These are phyloP conservation scores for Hoplostethus mediterraneus DNA, from an alignment of 2,797 vertebrate species.

Conservation along the genomic window DNA sequence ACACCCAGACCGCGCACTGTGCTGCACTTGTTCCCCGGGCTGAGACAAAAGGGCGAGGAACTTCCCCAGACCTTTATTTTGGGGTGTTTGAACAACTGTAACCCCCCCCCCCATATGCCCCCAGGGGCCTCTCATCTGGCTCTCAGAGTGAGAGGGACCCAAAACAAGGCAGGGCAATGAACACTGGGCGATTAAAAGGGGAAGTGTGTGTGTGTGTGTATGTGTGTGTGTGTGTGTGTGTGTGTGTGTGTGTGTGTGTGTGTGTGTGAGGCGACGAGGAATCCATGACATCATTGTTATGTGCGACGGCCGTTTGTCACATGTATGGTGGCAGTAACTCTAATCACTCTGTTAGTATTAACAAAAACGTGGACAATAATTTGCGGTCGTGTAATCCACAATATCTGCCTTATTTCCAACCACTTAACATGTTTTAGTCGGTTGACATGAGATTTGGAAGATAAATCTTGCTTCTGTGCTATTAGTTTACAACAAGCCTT, in stretches of 20 bases:
- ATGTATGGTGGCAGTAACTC: conserved; percentile 30
- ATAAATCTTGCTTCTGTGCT: conserved; percentile 39
- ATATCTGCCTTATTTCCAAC: conserved; percentile 12
- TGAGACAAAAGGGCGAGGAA: conserved; percentile 73
- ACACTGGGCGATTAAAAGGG: conserved; percentile 63
- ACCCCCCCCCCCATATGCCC: conserved; percentile 58
- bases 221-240: conserved; percentile 31
- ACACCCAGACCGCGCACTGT: conserved; percentile 72
- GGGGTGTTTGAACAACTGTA: conserved; percentile 83
- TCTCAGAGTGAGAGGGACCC: conserved; percentile 42
- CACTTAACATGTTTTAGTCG: conserved; percentile 1
- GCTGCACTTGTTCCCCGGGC: conserved; percentile 82
- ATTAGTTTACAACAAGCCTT: conserved; percentile 55
- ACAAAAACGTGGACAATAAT: neutral
- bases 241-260: conserved; percentile 38
- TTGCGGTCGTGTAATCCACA: neutral
- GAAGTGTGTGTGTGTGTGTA: conserved; percentile 26
- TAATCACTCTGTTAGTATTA: neutral
- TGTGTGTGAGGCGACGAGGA: conserved; percentile 36
- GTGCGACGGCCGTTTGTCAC: conserved; percentile 54
- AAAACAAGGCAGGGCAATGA: conserved; percentile 61
- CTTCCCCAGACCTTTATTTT: conserved; percentile 76
- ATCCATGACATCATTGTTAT: conserved; percentile 72
- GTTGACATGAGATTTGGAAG: conserved; percentile 32
- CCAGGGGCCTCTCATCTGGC: conserved; percentile 70